Conservation (phyloP, 2,888 invertebrate species). For the Epinotia bilunana region DNA sequence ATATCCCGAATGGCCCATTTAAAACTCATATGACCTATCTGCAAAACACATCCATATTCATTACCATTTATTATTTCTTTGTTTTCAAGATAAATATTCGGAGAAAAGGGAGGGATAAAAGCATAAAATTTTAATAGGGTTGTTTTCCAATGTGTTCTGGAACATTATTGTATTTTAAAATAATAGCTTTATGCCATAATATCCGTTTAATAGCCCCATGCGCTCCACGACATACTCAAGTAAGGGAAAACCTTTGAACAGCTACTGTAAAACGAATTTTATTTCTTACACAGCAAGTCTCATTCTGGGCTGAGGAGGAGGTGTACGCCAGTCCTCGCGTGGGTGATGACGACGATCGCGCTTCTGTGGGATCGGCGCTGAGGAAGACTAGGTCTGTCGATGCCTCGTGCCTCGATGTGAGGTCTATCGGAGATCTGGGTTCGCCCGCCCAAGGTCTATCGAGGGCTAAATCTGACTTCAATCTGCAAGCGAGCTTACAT, state of each 20-base stretch:
- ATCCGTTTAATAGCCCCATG: slow-evolving; percentile 3
- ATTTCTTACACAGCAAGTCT: slow-evolving; percentile 86
- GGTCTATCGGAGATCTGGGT: slow-evolving; percentile 87
- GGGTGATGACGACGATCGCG: slow-evolving; percentile 88
- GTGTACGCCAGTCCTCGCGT: slow-evolving; percentile 86
- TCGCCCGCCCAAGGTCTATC: slow-evolving; percentile 88
- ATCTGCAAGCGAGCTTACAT: slow-evolving; percentile 90
- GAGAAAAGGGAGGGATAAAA: slow-evolving; percentile 5
- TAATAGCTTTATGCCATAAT: slow-evolving; percentile 4
- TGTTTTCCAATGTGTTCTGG: slow-evolving; percentile 6
- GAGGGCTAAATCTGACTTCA: slow-evolving; percentile 94
- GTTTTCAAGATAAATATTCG: slow-evolving; percentile 9
- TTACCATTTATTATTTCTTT: slow-evolving; percentile 18
- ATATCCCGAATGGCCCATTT: slow-evolving; percentile 59
- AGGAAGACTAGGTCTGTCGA: slow-evolving; percentile 95
- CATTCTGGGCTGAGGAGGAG: slow-evolving; percentile 92
- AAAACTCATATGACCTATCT: slow-evolving; percentile 56
- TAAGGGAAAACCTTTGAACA: slow-evolving; percentile 5
- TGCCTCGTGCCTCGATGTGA: slow-evolving; percentile 93
- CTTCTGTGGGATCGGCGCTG: slow-evolving; percentile 90
- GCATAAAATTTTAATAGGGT: slow-evolving; percentile 32
- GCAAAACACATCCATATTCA: slow-evolving; percentile 45
- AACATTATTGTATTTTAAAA: slow-evolving; percentile 22
- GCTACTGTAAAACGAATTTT: not conserved
- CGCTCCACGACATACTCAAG: not conserved